phyloP scores from a whole-genome alignment of 2,888 invertebrate species.

The Sinelater perroti region DNA sequence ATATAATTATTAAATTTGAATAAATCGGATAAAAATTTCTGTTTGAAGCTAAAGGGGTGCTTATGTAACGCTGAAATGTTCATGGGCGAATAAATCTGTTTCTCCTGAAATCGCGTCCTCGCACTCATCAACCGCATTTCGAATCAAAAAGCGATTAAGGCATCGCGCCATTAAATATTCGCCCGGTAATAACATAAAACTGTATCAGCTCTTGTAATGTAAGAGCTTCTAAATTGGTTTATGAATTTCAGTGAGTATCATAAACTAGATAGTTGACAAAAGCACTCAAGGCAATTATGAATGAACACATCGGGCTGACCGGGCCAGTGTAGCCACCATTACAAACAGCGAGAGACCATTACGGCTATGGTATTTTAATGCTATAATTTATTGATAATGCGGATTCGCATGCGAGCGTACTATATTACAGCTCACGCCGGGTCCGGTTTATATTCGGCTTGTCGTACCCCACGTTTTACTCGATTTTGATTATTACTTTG shows the following conservation, averaged over 20 bases:
- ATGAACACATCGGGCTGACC: slow-evolving; percentile 48
- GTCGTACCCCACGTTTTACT: slow-evolving; percentile 18
- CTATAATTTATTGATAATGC: slow-evolving; percentile 59
- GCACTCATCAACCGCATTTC: too few relatives aligned
- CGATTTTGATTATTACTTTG: slow-evolving; percentile 28
- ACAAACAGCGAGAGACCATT: slow-evolving; percentile 57
- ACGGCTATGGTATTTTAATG: slow-evolving; percentile 59
- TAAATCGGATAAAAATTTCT: too few relatives aligned
- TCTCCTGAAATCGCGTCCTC: too few relatives aligned
- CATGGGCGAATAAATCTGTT: too few relatives aligned
- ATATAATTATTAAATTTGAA: too few relatives aligned
- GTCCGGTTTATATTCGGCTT: slow-evolving; percentile 31
- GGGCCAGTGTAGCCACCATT: slow-evolving; percentile 47
- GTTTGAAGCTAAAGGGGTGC: too few relatives aligned
- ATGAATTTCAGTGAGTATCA: slow-evolving; percentile 32
- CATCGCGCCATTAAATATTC: slow-evolving; percentile 13
- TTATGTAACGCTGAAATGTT: too few relatives aligned
- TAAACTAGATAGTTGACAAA: slow-evolving; percentile 38
- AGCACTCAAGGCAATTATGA: slow-evolving; percentile 52
- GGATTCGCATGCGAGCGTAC: slow-evolving; percentile 54
- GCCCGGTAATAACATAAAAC: slow-evolving; percentile 15
- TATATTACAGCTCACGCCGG: slow-evolving; percentile 32
- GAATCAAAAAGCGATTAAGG: slow-evolving; percentile 8
- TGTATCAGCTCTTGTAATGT: slow-evolving; percentile 18
- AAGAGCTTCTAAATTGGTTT: slow-evolving; percentile 31